Conservation (phyloP, 1,140 invertebrate species). For the Ceratoteleas bidentatus region DNA sequence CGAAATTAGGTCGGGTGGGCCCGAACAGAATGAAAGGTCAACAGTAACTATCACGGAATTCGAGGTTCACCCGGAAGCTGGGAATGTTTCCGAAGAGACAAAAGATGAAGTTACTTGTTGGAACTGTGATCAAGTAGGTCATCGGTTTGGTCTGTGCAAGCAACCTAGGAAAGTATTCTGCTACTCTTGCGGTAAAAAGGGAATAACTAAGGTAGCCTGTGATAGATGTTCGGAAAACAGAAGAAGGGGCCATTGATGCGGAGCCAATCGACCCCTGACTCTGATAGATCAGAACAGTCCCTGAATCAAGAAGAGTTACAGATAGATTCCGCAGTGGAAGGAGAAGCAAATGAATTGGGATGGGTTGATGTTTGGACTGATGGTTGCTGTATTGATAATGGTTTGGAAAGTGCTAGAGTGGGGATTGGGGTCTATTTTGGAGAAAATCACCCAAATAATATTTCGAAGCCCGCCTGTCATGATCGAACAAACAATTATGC, state of each 20-base stretch:
- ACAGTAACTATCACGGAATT: too few species aligned
- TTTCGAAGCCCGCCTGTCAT: not conserved
- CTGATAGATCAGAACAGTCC: too few species aligned
- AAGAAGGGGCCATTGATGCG: not conserved
- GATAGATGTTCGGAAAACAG: too few species aligned
- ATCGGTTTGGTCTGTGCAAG: not conserved
- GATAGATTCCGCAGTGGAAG: too few species aligned
- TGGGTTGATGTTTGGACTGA: conserved; percentile 17
- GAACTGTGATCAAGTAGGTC: not conserved
- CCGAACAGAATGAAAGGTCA: too few species aligned
- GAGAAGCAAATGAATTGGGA: not conserved
- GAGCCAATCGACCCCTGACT: not conserved
- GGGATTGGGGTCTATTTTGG: conserved; percentile 22
- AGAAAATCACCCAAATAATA: not conserved
- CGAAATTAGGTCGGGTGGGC: too few species aligned
- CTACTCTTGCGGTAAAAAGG: too few species aligned
- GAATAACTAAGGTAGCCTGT: too few species aligned
- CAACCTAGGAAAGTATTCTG: not conserved
- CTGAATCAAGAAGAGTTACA: too few species aligned
- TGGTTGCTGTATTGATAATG: conserved; percentile 17
- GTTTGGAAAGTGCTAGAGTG: not conserved
- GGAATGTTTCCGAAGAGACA: too few species aligned
- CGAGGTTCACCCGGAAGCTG: too few species aligned
- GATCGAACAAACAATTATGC: conserved; percentile 23
- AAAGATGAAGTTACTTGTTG: not conserved